Evolutionary conservation across 2,888 invertebrate species (phyloP), one percentile per base, ranked within the genome.

Genomic region (Tuberolachnus salignus): DNA sequence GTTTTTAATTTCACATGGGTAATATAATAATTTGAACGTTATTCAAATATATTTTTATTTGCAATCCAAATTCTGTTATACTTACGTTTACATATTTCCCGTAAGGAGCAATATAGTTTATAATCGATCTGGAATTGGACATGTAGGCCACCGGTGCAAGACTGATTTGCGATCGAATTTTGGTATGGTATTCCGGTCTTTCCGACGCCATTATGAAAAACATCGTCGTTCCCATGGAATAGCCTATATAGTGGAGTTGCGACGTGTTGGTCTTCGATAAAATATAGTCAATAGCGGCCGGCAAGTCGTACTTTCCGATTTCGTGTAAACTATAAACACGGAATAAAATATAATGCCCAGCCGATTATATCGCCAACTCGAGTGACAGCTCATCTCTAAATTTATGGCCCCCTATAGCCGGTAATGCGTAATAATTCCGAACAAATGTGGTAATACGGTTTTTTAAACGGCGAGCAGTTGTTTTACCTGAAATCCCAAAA

Each of bases 181-280:
- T 88, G 61, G 90, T 88, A 82, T 92, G 91, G 3, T 91, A 90
- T 82, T 91, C 88, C 0, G 91, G 90, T 82, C 89, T 86, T 23
- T 89, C 88, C 1, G 92, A 90, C 70, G 92, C 87, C 84, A 92
- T 87, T 1, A 91, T 91, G 84, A 91, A 92, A 82, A 91, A 89
- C 83, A 90, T 88, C 0, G 93, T 92, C 0, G 93, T 92, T 0
- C 95, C 96, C 91, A 96, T 95, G 0, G 95, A 96, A 86, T 96
- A 95, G 0, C 96, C 97, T 63, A 95, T 87, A 84, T 95, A 97
- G 83, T 90, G 89, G 51, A 92, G 84, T 55, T 88, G 86, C 13
- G 86, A 83, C 81, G 87, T 86, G 0, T 86, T 85, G 1, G 90
- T 89, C 4, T 82, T 83, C 6, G 86, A 85, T 64, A 90, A 85